Base-by-base conservation (phyloP, 1,140 invertebrate species). In the Drosophila arizonae region DNA sequence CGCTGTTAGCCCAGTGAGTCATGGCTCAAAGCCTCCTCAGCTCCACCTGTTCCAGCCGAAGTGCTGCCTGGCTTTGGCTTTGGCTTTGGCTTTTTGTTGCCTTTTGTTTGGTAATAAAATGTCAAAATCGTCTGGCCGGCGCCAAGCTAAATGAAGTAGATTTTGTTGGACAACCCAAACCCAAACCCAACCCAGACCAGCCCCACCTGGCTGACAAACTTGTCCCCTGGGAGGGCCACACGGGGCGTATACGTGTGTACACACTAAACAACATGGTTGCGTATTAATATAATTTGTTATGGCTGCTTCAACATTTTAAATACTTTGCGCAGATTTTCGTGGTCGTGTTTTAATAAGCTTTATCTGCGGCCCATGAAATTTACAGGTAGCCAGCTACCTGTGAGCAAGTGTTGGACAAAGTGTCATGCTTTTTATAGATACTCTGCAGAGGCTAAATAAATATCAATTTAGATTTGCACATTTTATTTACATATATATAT, bases 71-170 rank as follows among this genome's bases (percentile, higher is more conserved):
- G 58, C 58, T 41, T 62, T 48, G 45, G 54, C 58, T 41, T 62
- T 48, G 45, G 54, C 58, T 33, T 62, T 48, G 50, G 58, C 70
- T 68, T 54, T 63, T 41, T 72, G 61, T 62, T 72, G 57, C 58
- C 63, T 72, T 76, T 76, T 77, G 68, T 60, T 54, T 56, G 69
- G 76, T 78, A 80, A 80, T 80, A 80, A 80, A 80, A 80, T 80
- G 78, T 78, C 76, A 80, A 72, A 78, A 78, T 76, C 78, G 78
- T 78, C 78, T 80, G 76, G 78, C 36, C 76, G 78, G 76, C 78
- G 78, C 78, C 78, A 64, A 62, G 66, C 75, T 64, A 74, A 77
- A 77, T 77, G 76, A 76, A 76, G 76, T 72, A 76, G 73, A 76
- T 33, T 71, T 61, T 54, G 60, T 28, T 51, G 41, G 45, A 36